Conservation (phyloP, 2,888 invertebrate species). For the Pocota personata region DNA sequence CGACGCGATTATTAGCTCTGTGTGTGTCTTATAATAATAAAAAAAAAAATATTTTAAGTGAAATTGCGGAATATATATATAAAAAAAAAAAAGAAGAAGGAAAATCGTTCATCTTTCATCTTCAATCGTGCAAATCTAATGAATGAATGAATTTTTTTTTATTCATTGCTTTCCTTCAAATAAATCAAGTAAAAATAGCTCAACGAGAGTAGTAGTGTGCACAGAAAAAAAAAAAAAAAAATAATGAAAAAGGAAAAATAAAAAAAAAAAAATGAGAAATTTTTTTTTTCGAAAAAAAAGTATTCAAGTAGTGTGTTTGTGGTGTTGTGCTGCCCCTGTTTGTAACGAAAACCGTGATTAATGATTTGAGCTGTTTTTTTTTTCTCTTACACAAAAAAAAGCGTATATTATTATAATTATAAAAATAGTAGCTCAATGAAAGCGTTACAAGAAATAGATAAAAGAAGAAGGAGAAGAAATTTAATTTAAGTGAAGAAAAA, state of each 20-base stretch:
- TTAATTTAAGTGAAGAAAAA: conserved; percentile 43
- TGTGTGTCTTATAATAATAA: conserved; percentile 38
- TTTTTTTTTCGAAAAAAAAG: conserved; percentile 17
- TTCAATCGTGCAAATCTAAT: conserved; percentile 73
- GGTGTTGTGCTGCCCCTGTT: conserved; percentile 49
- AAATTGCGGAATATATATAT: conserved; percentile 56
- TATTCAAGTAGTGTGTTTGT: conserved; percentile 35
- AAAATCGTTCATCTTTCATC: conserved; percentile 70
- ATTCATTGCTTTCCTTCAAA: conserved; percentile 59
- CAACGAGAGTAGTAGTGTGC: conserved; percentile 66
- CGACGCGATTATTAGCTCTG: conserved; percentile 61
- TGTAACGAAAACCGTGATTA: conserved; percentile 63
- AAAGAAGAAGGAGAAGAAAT: conserved; percentile 60
- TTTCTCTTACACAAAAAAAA: conserved; percentile 28
- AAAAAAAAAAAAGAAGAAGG: conserved; percentile 35
- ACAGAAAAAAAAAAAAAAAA: conserved; percentile 28
- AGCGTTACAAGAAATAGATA: conserved; percentile 61
- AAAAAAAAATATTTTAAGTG: conserved; percentile 49
- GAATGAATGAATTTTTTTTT: conserved; percentile 71
- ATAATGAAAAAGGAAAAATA: conserved; percentile 11
- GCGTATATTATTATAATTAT: conserved; percentile 1
- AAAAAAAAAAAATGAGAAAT: conserved; percentile 10
- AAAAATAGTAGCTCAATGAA: conserved; percentile 63
- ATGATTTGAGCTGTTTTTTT: conserved; percentile 42
- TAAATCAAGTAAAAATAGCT: conserved; percentile 71